Base-by-base conservation (phyloP, 2,888 invertebrate species). In the Epinotia nisella region DNA sequence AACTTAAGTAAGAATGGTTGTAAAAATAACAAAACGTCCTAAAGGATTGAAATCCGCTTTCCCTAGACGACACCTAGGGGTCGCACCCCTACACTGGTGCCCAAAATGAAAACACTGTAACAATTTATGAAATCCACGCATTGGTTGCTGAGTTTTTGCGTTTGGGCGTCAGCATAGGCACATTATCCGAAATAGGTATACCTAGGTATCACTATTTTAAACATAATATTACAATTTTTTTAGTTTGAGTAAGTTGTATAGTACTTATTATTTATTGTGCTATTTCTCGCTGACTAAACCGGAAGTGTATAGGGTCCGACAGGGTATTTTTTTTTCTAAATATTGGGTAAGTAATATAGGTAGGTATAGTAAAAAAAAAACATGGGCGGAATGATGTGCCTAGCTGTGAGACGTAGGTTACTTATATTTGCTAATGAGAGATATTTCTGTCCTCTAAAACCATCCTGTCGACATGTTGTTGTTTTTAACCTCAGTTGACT, bases 401-500 rank as follows among this genome's bases (percentile, higher is more conserved):
- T 7, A 7, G 29, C 7, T 29, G 3, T 29, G 4, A 5, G 29
- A 29, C 29, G 29, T 29, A 4, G 29, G 29, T 29, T 35, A n/a
- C 9, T 45, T n/a, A 17, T 19, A 35, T 51, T 3, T 1, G 53
- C 19, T 35, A 55, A 55, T 4, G 10, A 59, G 56, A 49, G 21
- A 56, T 59, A 68, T 82, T 82, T 83, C 81, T 79, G 84, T 86
- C 84, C 84, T 78, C 82, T 84, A 85, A 86, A 86, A 88, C 86
- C 85, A 86, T 82, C 78, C 80, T 78, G 78, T 75, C 76, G 81
- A 82, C 78, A 81, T 83, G 86, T 83, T 90, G 89, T 92, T 91
- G 90, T 88, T 91, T 90, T 90, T 91, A 92, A 91, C 92, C 91
- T 91, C 92, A 90, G 85, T 86, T 87, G 92, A 89, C 89, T 89